A percentile compares a stretch with the other conserved stretches of the same genome.
Evolutionary conservation across 2,888 invertebrate species (phyloP).

Genomic region (Drosophila anceps): DNA sequence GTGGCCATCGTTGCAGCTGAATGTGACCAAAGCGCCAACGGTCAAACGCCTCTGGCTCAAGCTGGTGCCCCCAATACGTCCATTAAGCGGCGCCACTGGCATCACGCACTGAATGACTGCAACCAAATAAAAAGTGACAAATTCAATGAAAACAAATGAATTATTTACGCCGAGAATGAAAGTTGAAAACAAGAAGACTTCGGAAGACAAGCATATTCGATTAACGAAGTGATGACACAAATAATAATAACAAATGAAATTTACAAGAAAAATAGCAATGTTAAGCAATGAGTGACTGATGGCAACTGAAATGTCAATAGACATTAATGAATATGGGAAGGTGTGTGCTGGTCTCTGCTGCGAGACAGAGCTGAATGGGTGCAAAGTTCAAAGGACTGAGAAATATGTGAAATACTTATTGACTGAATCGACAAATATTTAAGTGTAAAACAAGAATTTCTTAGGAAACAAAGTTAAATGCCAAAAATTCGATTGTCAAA

Average conservation of each 20-base stretch:
- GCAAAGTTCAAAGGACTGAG: neutral
- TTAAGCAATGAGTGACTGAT: neutral
- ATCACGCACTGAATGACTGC: constrained; percentile 94
- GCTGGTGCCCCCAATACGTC: constrained; percentile 86
- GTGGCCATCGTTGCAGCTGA: constrained; percentile 90
- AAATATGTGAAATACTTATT: neutral
- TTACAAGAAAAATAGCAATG: neutral
- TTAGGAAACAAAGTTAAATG: neutral
- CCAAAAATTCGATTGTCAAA: neutral
- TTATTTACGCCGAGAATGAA: neutral
- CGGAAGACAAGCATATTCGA: neutral
- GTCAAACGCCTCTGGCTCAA: constrained; percentile 88
- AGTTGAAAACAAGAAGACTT: neutral
- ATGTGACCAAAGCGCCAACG: constrained; percentile 93
- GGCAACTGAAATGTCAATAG: neutral
- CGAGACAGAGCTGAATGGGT: neutral
- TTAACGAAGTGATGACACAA: constrained; percentile 1
- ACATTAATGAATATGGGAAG: neutral
- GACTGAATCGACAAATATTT: neutral
- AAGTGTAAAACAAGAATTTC: neutral
- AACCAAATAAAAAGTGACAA: neutral
- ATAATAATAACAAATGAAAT: constrained; percentile 3
- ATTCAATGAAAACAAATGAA: neutral
- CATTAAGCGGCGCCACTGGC: constrained; percentile 90
- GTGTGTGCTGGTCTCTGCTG: neutral